Percentiles rank a stretch among this genome's conserved stretches.
Conservation (phyloP, 2,113 vertebrate species). For the Poeciliopsis turrubarensis region DNA sequence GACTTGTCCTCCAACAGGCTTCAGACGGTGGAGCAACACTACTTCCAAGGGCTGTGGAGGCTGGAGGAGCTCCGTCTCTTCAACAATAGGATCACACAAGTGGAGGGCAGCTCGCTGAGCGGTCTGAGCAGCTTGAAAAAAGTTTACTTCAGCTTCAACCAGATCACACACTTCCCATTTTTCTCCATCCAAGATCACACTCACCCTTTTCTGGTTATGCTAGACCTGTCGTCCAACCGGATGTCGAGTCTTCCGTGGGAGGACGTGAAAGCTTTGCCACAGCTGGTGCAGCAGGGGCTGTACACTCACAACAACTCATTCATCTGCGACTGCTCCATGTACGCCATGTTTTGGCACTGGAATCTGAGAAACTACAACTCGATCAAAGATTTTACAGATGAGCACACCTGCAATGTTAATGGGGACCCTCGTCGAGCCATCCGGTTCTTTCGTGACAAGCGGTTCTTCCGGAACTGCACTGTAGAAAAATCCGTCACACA, state of each 20-base stretch:
- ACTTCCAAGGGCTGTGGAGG: conserved; percentile 85
- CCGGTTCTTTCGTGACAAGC: conserved; percentile 81
- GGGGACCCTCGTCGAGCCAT: conserved; percentile 77
- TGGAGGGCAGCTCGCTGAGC: conserved; percentile 82
- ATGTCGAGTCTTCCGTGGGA: conserved; percentile 85
- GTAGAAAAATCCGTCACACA: conserved; percentile 35
- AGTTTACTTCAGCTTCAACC: conserved; percentile 93
- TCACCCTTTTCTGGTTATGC: conserved; percentile 83
- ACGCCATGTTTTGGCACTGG: conserved; percentile 88
- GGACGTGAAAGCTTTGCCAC: conserved; percentile 84
- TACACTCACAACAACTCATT: conserved; percentile 95
- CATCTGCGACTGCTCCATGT: conserved; percentile 87
- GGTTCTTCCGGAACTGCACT: conserved; percentile 87
- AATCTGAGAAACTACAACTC: conserved; percentile 84
- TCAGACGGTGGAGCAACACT: conserved; percentile 78
- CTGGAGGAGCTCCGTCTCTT: conserved; percentile 93
- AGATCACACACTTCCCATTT: conserved; percentile 89
- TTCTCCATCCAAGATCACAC: conserved; percentile 84
- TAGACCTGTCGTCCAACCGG: conserved; percentile 94
- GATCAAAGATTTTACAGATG: conserved; percentile 83
- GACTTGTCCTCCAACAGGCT: conserved; percentile 94
- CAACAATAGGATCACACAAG: conserved; percentile 86
- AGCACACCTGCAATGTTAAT: conserved; percentile 85
- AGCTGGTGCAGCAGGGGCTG: conserved; percentile 86
- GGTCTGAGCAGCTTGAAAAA: conserved; percentile 84